Evolutionary conservation across 2,797 vertebrate genomes (phyloP).

Genomic region (Cynodonichthys magdalenae): DNA sequence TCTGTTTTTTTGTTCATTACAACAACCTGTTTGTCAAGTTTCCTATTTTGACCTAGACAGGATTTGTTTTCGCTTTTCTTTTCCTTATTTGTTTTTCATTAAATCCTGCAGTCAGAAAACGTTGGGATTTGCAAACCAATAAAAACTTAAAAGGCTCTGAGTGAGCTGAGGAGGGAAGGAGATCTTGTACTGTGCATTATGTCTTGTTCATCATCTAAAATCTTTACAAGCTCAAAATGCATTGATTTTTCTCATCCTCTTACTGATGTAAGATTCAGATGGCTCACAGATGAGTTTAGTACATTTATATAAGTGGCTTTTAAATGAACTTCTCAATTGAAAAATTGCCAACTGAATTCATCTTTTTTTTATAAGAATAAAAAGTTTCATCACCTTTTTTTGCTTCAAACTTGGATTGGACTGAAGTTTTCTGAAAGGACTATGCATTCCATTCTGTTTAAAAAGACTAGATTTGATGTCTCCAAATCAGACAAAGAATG

Average conservation of each 20-base stretch:
- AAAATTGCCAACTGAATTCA: neutral
- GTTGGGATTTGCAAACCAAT: neutral
- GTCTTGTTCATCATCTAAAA: neutral
- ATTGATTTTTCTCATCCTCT: neutral
- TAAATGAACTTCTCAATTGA: neutral
- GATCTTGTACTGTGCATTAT: neutral
- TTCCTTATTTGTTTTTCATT: neutral
- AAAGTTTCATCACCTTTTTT: neutral
- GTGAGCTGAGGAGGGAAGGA: neutral
- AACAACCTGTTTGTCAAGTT: neutral
- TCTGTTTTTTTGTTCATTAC: slow-evolving; percentile 25
- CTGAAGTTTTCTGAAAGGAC: neutral
- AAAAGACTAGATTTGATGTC: neutral
- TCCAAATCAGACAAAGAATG: neutral
- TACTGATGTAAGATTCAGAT: neutral
- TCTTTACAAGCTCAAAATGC: neutral
- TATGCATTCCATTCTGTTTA: neutral
- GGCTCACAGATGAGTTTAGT: neutral
- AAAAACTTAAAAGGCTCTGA: neutral
- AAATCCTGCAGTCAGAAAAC: neutral
- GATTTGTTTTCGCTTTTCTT: too few relatives aligned
- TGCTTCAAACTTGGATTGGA: neutral
- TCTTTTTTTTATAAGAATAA: neutral
- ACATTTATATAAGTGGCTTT: neutral
- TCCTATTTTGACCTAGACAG: neutral